Evolutionary conservation across 2,888 invertebrate genomes (phyloP), one percentile per base, ranked within the genome.

Genomic region (Hirtodrosophila confusa): DNA sequence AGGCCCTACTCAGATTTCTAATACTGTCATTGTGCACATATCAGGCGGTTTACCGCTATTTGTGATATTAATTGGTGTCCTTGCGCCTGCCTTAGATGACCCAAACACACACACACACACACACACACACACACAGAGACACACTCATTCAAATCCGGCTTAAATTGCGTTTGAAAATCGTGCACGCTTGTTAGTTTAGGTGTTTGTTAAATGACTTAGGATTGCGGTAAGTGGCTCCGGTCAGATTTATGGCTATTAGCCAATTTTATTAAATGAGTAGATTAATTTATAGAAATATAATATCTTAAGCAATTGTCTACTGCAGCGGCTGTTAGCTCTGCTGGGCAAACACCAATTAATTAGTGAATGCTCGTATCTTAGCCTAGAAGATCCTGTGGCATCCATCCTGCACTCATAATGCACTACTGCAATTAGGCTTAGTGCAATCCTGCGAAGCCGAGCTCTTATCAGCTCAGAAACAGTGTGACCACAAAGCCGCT

Each of bases 11-110:
- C 37, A 53, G 69, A 73, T 74, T 74, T 68, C 12, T 27, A 6
- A 31, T 36, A 50, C n/a, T 44, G 53, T 40, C 35, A 43, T 27
- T 63, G 55, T 66, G 67, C 53, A 70, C 57, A 66, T 75, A 63
- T 71, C 63, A 76, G 50, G 71, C 58, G 85, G 82, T 77, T 82
- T 78, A 69, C 82, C 82, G 62, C 72, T 55, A 69, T 78, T 82
- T 85, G 77, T 60, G 43, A 77, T 79, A 82, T 82, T 85, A 82
- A 82, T 82, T 82, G 75, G 62, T 60, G 60, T 66, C 69, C 73
- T 77, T 67, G 35, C 41, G 10, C 39, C n/a, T 45, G 49, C 23
- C 8, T 8, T 31, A 41, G 43, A 23, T 47, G 62, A 49, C 55
- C 35, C 44, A 55, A 35, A 40, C 41, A 45, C 47, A 47, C n/a